phyloP scores from a whole-genome alignment of 2,888 invertebrate genomes.

The Melinaea menophilus region DNA sequence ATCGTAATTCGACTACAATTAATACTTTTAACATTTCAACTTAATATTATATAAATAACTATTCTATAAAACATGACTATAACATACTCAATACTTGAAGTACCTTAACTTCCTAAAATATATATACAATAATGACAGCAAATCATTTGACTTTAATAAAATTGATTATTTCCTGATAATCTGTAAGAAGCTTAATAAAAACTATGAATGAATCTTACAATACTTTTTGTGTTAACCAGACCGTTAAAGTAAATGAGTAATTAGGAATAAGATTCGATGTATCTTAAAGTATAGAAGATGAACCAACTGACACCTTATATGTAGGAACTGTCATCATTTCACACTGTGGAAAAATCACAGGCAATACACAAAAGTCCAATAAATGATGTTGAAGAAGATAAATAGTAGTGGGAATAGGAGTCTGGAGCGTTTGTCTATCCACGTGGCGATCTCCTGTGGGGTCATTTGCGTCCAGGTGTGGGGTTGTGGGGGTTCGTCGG shows the following conservation, averaged over 20 bases:
- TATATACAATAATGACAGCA: too few relatives aligned
- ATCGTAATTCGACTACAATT: background rate
- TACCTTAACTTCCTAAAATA: too few relatives aligned
- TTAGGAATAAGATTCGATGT: too few relatives aligned
- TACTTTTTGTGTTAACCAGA: too few relatives aligned
- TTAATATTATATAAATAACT: constrained; percentile 17
- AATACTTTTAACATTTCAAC: background rate
- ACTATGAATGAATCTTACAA: too few relatives aligned
- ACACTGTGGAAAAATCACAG: constrained; percentile 41
- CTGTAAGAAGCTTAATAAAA: too few relatives aligned
- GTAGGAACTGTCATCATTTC: background rate
- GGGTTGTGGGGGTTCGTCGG: constrained; percentile 62
- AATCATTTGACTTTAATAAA: too few relatives aligned
- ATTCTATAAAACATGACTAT: constrained; percentile 25
- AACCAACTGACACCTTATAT: too few relatives aligned
- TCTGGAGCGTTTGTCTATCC: constrained; percentile 90
- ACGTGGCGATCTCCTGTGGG: constrained; percentile 91
- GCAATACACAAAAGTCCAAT: constrained; percentile 87
- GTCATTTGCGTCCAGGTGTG: constrained; percentile 88
- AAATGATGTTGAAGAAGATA: constrained; percentile 86
- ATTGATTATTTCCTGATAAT: too few relatives aligned
- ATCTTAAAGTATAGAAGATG: too few relatives aligned
- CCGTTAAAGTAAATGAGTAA: too few relatives aligned
- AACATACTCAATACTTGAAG: constrained; percentile 16
- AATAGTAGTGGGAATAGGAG: constrained; percentile 87